Evolutionary conservation across 1,140 invertebrate genomes (phyloP), one percentile per base, ranked within the genome.

Genomic region (Andricus grossulariae): DNA sequence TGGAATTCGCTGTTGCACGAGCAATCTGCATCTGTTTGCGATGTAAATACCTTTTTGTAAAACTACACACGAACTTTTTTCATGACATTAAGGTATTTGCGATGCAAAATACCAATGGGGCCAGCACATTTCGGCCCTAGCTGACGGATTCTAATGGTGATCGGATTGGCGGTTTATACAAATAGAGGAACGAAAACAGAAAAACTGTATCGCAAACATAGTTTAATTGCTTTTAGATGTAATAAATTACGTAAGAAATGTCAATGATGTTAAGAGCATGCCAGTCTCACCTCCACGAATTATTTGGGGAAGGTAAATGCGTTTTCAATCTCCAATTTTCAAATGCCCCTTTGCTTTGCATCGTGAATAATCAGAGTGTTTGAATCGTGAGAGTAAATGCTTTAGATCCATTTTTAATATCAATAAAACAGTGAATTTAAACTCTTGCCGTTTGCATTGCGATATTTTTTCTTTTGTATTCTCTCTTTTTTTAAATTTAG

Each of bases 181-280:
- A 66, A 66, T 66, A 66, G 60, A 66, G 60, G 60, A 66, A 66
- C 25, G 25, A 32, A 66, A 66, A 66, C 32, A 19, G 39, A 15
- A 66, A 66, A 66, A 66, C 60, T 66, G 60, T 66, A 66, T 66
- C 32, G 60, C 32, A 66, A 66, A 66, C 32, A 66, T 66, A 66
- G 60, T 66, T 66, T 66, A 66, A 66, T 66, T 66, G 60, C 60
- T 66, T 66, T 66, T 66, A 66, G 60, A 66, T 66, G 60, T 66
- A 66, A 66, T 66, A 66, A 66, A 15, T 66, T 66, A 66, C 60
- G 60, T 66, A 66, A 66, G 60, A 66, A 66, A 39, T 66, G 32
- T 66, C 60, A 66, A 66, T 66, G 60, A 66, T 32, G 60, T 66
- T 66, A 45, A 66, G 60, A 66, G 60, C 60, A 66, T 66, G 60